phyloP scores from a whole-genome alignment of 2,797 vertebrate genomes.

The Ctenosaura bakeri region DNA sequence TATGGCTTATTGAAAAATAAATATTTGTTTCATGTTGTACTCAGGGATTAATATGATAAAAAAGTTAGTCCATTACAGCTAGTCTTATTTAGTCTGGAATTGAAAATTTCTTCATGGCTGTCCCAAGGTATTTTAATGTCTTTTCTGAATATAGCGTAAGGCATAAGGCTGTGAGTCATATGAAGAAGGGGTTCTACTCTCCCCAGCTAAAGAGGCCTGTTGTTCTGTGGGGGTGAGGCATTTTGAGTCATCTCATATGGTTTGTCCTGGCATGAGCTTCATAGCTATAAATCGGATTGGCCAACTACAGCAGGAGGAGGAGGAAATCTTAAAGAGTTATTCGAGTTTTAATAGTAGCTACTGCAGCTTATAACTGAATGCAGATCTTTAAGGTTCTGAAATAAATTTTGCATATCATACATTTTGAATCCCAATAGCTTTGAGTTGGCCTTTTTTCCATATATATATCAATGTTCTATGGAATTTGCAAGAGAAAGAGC shows the following conservation, averaged over 20 bases:
- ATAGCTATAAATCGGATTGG: slow-evolving; percentile 79
- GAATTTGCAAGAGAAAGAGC: not conserved
- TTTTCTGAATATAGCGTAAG: slow-evolving; percentile 26
- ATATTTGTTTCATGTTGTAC: not conserved
- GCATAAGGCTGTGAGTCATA: slow-evolving; percentile 76
- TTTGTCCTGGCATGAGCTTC: slow-evolving; percentile 80
- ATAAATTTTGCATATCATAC: not conserved
- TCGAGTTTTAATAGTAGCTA: slow-evolving; percentile 49
- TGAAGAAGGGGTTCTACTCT: slow-evolving; percentile 65
- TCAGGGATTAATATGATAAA: not conserved
- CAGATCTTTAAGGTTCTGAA: not conserved
- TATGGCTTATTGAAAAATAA: not conserved
- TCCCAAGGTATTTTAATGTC: not conserved
- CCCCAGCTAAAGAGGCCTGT: slow-evolving; percentile 70
- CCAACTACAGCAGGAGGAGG: slow-evolving; percentile 54
- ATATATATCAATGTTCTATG: not conserved
- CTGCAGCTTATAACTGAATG: slow-evolving; percentile 4
- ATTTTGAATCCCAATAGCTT: not conserved
- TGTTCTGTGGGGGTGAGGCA: slow-evolving; percentile 76
- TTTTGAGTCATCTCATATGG: slow-evolving; percentile 79
- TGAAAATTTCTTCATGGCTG: not conserved
- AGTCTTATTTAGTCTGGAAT: slow-evolving; percentile 11
- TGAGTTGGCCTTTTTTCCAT: not conserved
- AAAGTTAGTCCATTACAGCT: not conserved
- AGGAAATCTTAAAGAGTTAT: slow-evolving; percentile 13